Base-by-base conservation (phyloP, 2,113 vertebrate species). In the Brachyhypopomus gauderio region DNA sequence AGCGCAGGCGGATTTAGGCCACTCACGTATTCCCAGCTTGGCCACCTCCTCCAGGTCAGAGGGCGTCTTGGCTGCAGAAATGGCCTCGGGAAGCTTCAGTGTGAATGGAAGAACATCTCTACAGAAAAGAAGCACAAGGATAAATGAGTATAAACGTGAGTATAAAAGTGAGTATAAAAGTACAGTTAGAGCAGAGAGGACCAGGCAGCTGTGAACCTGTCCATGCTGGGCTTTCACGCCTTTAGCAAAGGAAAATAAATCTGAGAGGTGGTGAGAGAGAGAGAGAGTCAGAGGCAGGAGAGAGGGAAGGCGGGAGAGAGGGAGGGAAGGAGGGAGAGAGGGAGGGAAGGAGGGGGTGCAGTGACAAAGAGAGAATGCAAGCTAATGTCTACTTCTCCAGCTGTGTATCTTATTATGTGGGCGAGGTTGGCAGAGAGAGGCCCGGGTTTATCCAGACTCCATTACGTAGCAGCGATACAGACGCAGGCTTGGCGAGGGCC, bases 61-160 rank as follows among this genome's bases (percentile, higher is more conserved):
- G 83, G 95, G 93, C 0, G 94, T 96, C 86, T 92, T 95, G 85
- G 97, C 95, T 87, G 93, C 83, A 80, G 93, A 85, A 73, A 98
- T 93, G 76, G 93, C 92, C 80, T 94, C 93, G 45, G 96, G 97
- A 73, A 99, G 90, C 90, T 95, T 97, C 91, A 99, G 91, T 19
- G 95, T 96, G 86, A 96, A 97, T 0, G 97, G 97, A 81, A 98
- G 90, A 81, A 99, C 96, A 45, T 98, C 97, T 87, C 97, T 99
- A 83, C 70, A 86, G 72, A 73, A 63, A 23, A 91, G 82, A 38
- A 1, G 4, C 4, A 72, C 38, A 64, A 25, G 1, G 3, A 74
- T 63, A 55, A 66, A 22, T 63, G 19, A 6, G 8, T 17, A 59
- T 30, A 27, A 52, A 72, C 9, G 3, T 30, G 30, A n/a, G n/a